Percentiles rank a stretch among this genome's conserved stretches.
phyloP scores from a whole-genome alignment of 2,888 invertebrate species.

The Poecilobothrus nobilitatus region DNA sequence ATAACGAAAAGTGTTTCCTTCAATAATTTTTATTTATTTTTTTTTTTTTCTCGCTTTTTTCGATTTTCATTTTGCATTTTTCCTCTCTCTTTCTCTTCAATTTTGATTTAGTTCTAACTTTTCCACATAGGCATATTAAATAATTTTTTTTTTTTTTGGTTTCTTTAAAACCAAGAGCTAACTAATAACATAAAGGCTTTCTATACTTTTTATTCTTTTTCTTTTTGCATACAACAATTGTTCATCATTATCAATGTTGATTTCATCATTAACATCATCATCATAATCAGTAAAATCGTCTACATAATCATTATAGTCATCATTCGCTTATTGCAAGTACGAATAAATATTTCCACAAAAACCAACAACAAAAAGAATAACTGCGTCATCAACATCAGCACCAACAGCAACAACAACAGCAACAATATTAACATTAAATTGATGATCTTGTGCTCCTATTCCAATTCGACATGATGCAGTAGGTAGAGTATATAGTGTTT shows the following conservation, averaged over 20 bases:
- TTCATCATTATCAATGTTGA: neutral
- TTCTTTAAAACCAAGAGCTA: too few relatives aligned
- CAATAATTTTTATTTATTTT: neutral
- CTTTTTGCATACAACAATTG: too few relatives aligned
- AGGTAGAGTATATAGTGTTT: neutral
- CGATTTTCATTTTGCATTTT: neutral
- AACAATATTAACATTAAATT: neutral
- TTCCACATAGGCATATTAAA: too few relatives aligned
- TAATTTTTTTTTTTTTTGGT: too few relatives aligned
- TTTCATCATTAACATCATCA: neutral
- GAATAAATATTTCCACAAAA: neutral
- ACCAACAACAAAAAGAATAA: neutral
- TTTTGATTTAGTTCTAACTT: too few relatives aligned
- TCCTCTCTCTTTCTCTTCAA: too few relatives aligned
- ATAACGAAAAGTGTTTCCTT: conserved; percentile 5
- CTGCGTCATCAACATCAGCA: neutral
- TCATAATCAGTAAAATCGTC: too few relatives aligned
- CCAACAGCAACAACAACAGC: neutral
- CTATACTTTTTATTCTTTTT: too few relatives aligned
- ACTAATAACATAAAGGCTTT: too few relatives aligned
- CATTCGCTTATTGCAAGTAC: neutral
- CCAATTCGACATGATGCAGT: neutral
- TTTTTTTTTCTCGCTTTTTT: neutral
- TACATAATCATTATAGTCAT: neutral
- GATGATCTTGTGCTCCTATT: neutral